Conservation (phyloP, 2,888 invertebrate species). For the Orthonevra nobilis region DNA sequence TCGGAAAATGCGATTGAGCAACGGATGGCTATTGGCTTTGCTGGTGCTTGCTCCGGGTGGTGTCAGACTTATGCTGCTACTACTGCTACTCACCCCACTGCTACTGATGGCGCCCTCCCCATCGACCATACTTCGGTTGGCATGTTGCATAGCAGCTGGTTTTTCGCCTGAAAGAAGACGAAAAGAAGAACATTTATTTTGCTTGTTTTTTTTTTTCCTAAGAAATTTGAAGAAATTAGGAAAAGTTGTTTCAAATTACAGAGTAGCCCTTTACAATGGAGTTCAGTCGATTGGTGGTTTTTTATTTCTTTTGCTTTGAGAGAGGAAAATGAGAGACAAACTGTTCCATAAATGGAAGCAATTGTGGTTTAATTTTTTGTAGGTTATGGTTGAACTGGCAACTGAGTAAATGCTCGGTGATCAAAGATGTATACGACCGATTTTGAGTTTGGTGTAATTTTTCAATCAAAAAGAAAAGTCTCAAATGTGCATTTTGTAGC, state of each 20-base stretch:
- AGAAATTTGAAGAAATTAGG: slow-evolving; percentile 5
- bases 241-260: slow-evolving; percentile 9
- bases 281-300: no score
- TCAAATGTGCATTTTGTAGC: no score
- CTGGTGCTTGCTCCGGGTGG: slow-evolving; percentile 56
- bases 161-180: slow-evolving; percentile 76
- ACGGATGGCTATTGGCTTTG: slow-evolving; percentile 61
- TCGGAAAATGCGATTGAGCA: slow-evolving; percentile 67
- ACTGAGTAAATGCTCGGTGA: no score
- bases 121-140: slow-evolving; percentile 78
- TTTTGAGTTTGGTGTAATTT: no score
- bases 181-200: slow-evolving; percentile 23
- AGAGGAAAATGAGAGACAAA: slow-evolving; percentile 16
- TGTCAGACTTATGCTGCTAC: slow-evolving; percentile 63
- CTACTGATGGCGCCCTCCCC: slow-evolving; percentile 74
- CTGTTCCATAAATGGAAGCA: neutral
- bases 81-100: slow-evolving; percentile 68
- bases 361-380: no score
- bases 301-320: neutral
- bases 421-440: no score
- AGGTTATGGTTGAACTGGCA: no score
- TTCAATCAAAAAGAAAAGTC: no score
- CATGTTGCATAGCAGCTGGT: slow-evolving; percentile 80
- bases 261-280: slow-evolving; percentile 8
- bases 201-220: no score